Evolutionary conservation across 2,797 vertebrate species (phyloP), one percentile per base, ranked within the genome.

Genomic region (Sebastes trivittatus): DNA sequence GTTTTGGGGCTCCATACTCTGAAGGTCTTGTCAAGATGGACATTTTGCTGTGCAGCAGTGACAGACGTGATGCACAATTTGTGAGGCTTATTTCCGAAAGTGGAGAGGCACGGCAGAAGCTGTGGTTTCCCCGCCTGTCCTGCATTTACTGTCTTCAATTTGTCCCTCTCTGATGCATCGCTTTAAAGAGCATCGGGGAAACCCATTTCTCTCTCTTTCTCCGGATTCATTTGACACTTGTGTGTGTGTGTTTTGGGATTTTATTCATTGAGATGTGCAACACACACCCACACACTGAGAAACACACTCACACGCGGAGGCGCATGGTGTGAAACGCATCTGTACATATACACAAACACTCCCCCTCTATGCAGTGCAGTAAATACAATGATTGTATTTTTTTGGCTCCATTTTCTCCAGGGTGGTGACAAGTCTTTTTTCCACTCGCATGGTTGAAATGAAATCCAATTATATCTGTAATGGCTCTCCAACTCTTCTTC

Each of bases 391-490:
- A 85, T 84, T 94, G 88, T 83, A 75, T 92, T 93, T 72, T 68
- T 54, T 91, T 84, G 87, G 87, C 83, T 87, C 81, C 27, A 74
- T 90, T 89, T 88, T 92, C 87, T 90, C 83, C 80, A 64, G 84
- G 84, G 84, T 88, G 90, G 85, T 87, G 93, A 92, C 89, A 77
- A 92, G 90, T 86, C 84, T 79, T 87, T 91, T 88, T 84, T 80
- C 72, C 76, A 86, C 84, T 89, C 90, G 88, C 90, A 93, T 93
- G 93, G 91, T 92, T 92, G 92, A 93, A 94, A 92, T 94, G 85
- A 93, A 94, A 94, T 94, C 92, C 93, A 94, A 93, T 95, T 94
- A 93, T 88, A 87, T 92, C 81, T 87, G 89, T 92, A 91, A 93
- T 93, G 91, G 90, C 81, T 89, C 88, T 85, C 82, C 87, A 88